Evolutionary conservation across 2,113 vertebrate species (phyloP).

Genomic region (Montifringilla adamsi): DNA sequence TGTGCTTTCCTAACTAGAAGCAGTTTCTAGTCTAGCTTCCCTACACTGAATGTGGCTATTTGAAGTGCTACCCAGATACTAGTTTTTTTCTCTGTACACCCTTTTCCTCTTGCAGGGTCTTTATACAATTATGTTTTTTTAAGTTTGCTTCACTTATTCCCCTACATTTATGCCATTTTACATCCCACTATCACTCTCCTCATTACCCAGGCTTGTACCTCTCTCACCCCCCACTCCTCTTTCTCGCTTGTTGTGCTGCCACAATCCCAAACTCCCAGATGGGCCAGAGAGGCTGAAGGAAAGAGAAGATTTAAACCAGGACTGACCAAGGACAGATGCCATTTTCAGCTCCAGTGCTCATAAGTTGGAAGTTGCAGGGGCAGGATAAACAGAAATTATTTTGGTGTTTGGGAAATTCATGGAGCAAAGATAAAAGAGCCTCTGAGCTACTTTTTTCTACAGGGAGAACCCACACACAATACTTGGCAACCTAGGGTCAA

Average conservation of each 20-base stretch:
- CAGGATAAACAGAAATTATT: not conserved
- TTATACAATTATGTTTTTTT: not conserved
- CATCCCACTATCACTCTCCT: not conserved
- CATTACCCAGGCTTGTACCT: rapidly evolving
- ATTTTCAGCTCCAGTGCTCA: not conserved
- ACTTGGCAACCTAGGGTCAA: not conserved
- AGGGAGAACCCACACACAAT: not conserved
- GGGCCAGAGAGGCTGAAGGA: not conserved
- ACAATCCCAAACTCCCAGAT: not conserved
- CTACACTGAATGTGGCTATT: not conserved
- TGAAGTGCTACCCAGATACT: not conserved
- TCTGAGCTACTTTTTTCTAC: not conserved
- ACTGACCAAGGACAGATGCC: not conserved
- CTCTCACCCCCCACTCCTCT: not conserved
- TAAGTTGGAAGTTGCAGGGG: rapidly evolving
- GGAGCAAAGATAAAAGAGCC: not conserved
- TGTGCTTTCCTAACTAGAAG: not conserved
- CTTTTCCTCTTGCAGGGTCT: not conserved
- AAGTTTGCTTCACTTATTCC: not conserved
- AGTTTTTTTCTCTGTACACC: not conserved
- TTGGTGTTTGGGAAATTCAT: not conserved
- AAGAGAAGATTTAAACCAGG: not conserved
- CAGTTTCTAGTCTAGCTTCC: not conserved
- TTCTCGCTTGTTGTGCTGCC: not conserved
- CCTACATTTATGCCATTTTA: not conserved